A percentile compares a stretch with the other conserved stretches of the same genome.
phyloP scores from a whole-genome alignment of 2,113 vertebrate species.

The Hippocampus abdominalis region DNA sequence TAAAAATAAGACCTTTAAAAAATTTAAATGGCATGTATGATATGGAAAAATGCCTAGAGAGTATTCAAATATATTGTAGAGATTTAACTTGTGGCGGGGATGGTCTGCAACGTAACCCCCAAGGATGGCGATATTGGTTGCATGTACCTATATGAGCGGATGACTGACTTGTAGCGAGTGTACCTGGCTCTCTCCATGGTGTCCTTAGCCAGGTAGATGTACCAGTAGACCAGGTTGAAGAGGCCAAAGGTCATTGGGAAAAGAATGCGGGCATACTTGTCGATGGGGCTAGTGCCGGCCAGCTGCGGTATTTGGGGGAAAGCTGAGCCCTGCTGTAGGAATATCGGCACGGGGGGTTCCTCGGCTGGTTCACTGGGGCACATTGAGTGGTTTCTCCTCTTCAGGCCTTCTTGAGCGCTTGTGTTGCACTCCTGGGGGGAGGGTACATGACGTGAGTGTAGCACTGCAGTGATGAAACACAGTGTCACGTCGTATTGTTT shows the following conservation, averaged over 20 bases:
- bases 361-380: constrained; percentile 66
- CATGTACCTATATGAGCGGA: neutral
- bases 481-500: constrained; percentile 16
- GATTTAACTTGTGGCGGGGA: no score
- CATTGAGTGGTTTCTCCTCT: constrained; percentile 78
- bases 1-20: no score
- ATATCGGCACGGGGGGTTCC: constrained; percentile 46
- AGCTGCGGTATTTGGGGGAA: constrained; percentile 61
- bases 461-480: neutral
- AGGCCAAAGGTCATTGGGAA: constrained; percentile 87
- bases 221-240: constrained; percentile 92
- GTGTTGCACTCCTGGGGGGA: constrained; percentile 66
- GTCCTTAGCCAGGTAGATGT: constrained; percentile 87
- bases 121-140: neutral
- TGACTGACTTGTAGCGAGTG: neutral
- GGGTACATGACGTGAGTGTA: neutral
- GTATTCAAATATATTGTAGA: no score
- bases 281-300: constrained; percentile 87
- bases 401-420: constrained; percentile 76
- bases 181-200: constrained; percentile 80
- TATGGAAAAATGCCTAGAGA: no score
- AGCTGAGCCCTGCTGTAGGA: constrained; percentile 72
- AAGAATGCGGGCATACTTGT: constrained; percentile 83
- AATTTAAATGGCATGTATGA: no score
- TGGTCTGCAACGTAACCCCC: no score